Evolutionary conservation across 1,140 invertebrate species (phyloP).

Genomic region (Lepidotrigona ventralis): DNA sequence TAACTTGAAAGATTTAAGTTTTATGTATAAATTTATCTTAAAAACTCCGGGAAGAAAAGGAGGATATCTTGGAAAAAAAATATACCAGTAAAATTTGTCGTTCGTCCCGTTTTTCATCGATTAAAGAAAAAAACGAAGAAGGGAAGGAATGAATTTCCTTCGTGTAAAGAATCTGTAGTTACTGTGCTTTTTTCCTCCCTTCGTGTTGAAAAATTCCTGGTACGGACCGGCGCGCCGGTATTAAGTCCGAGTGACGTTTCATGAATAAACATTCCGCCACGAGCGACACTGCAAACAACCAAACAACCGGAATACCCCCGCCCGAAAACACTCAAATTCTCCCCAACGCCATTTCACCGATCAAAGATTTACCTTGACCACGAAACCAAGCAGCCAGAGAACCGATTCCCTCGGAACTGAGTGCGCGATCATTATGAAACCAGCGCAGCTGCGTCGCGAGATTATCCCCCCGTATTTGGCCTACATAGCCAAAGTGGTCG

Average conservation of each 20-base stretch:
- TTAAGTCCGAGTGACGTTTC: not conserved
- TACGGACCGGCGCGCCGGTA: too few relatives aligned
- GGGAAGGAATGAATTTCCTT: too few relatives aligned
- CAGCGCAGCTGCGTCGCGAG: constrained; percentile 27
- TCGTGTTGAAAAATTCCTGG: not conserved
- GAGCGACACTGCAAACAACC: not conserved
- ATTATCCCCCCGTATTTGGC: constrained; percentile 45
- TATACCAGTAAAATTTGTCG: too few relatives aligned
- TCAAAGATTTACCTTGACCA: constrained; percentile 23
- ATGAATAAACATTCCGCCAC: not conserved
- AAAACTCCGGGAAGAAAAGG: too few relatives aligned
- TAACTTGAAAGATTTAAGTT: too few relatives aligned
- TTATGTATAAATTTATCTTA: too few relatives aligned
- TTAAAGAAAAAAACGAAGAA: too few relatives aligned
- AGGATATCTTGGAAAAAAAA: too few relatives aligned
- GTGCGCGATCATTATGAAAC: constrained; percentile 45
- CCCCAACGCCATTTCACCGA: not conserved
- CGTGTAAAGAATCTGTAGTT: not conserved
- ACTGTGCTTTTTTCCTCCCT: not conserved
- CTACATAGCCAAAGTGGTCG: constrained; percentile 27
- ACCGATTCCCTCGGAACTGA: not conserved
- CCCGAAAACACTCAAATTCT: not conserved
- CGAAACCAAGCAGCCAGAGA: not conserved
- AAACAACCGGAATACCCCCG: not conserved
- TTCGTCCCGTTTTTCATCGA: too few relatives aligned